Conservation (phyloP, 2,113 vertebrate genomes). For the Hippoglossus stenolepis region DNA sequence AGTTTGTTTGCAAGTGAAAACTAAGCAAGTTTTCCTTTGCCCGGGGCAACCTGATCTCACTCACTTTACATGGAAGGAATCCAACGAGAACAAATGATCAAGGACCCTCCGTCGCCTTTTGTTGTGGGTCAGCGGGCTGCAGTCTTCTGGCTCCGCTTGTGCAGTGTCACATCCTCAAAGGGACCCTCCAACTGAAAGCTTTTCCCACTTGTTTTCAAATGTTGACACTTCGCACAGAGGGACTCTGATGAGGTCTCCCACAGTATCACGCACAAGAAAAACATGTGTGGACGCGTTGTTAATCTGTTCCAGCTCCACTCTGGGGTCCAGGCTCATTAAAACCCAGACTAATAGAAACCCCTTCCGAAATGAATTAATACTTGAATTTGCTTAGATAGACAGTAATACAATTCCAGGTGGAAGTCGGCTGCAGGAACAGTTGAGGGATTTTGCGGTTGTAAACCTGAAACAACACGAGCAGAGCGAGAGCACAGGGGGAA, state of each 20-base stretch:
- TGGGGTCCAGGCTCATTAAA: constrained; percentile 35
- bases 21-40: constrained; percentile 13
- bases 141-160: constrained; percentile 18
- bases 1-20: constrained; percentile 24
- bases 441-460: constrained; percentile 29
- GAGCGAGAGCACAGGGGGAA: constrained; percentile 18
- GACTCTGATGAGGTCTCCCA: constrained; percentile 13
- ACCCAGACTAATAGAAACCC: background rate
- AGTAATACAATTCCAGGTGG: constrained; percentile 44
- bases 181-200: constrained; percentile 26
- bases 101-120: constrained; percentile 33
- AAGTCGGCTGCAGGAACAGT: constrained; percentile 2
- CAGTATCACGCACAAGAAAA: constrained; percentile 7
- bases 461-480: constrained; percentile 28
- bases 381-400: constrained; percentile 30
- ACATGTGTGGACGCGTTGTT: constrained; percentile 19
- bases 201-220: constrained; percentile 20
- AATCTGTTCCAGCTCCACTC: constrained; percentile 25
- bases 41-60: background rate
- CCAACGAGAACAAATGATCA: constrained; percentile 30
- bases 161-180: constrained; percentile 35
- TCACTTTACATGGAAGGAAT: constrained; percentile 9
- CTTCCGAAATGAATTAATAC: constrained; percentile 18
- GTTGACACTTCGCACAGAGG: constrained; percentile 18
- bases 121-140: constrained; percentile 48